A percentile compares a stretch with the other conserved stretches of the same genome.
phyloP scores from a whole-genome alignment of 2,797 vertebrate species.

The Argentina silus region DNA sequence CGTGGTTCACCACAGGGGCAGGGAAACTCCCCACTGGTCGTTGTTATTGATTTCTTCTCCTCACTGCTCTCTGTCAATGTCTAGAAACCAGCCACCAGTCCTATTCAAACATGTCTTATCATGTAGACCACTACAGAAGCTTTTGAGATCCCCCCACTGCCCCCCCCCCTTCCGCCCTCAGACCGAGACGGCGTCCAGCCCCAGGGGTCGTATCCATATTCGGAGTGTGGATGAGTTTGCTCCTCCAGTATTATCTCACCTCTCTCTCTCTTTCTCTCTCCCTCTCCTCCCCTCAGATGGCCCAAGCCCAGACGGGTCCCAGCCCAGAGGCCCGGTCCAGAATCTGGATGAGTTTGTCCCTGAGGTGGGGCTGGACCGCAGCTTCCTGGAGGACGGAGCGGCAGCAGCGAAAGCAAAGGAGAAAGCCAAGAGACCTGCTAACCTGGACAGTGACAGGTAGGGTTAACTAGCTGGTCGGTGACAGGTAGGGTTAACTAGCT shows the following conservation, averaged over 20 bases:
- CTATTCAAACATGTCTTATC: not conserved
- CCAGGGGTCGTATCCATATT: not conserved
- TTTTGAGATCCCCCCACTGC: too few relatives aligned
- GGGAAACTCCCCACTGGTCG: not conserved
- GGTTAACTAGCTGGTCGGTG: not conserved
- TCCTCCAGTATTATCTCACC: not conserved
- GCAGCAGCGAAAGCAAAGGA: constrained; percentile 52
- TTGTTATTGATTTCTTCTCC: not conserved
- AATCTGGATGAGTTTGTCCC: constrained; percentile 83
- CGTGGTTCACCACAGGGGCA: not conserved
- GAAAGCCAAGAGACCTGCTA: not conserved
- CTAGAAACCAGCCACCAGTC: not conserved
- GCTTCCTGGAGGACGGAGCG: constrained; percentile 78
- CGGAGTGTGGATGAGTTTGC: not conserved
- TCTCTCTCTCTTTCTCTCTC: not conserved
- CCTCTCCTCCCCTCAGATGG: constrained; percentile 34
- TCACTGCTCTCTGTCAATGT: not conserved
- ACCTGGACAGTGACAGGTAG: constrained; percentile 81
- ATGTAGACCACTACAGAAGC: not conserved
- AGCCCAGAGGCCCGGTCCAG: constrained; percentile 62
- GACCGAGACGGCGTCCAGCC: too few relatives aligned
- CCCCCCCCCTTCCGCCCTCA: too few relatives aligned
- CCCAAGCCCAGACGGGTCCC: constrained; percentile 29
- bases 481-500: too few relatives aligned
- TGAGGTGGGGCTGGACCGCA: constrained; percentile 76